A percentile compares a stretch with the other conserved stretches of the same genome.
phyloP scores from a whole-genome alignment of 2,888 invertebrate species.

The Microchrysa polita region DNA sequence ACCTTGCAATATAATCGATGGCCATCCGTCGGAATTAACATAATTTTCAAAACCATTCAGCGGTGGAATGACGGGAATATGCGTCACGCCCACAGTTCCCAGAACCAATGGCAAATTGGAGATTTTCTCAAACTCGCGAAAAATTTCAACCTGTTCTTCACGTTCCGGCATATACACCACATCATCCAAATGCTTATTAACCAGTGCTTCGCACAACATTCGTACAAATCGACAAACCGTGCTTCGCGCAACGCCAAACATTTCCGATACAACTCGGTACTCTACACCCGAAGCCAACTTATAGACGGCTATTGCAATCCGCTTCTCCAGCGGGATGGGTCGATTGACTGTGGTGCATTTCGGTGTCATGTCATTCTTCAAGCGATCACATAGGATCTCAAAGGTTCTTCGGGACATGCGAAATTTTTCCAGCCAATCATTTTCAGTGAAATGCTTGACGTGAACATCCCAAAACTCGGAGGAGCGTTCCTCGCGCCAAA shows the following conservation, averaged over 20 bases:
- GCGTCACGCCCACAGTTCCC: conserved; percentile 56
- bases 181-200: conserved; percentile 55
- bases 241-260: conserved; percentile 57
- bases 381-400: conserved; percentile 55
- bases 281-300: conserved; percentile 59
- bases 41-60: conserved; percentile 52
- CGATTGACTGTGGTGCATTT: conserved; percentile 51
- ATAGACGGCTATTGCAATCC: conserved; percentile 58
- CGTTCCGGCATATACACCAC: conserved; percentile 56
- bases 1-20: conserved; percentile 57
- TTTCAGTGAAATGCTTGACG: conserved; percentile 53
- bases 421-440: conserved; percentile 58
- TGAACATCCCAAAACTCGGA: conserved; percentile 53
- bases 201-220: conserved; percentile 58
- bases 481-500: conserved; percentile 42
- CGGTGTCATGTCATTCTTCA: conserved; percentile 53
- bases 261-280: conserved; percentile 56
- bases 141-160: conserved; percentile 55
- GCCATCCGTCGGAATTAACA: conserved; percentile 50
- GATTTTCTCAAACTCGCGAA: conserved; percentile 56
- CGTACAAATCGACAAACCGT: conserved; percentile 58
- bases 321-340: conserved; percentile 56
- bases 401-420: conserved; percentile 58
- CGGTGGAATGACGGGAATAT: conserved; percentile 55
- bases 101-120: conserved; percentile 59